phyloP scores from a whole-genome alignment of 2,113 vertebrate species.

The Orthonyx spaldingii region DNA sequence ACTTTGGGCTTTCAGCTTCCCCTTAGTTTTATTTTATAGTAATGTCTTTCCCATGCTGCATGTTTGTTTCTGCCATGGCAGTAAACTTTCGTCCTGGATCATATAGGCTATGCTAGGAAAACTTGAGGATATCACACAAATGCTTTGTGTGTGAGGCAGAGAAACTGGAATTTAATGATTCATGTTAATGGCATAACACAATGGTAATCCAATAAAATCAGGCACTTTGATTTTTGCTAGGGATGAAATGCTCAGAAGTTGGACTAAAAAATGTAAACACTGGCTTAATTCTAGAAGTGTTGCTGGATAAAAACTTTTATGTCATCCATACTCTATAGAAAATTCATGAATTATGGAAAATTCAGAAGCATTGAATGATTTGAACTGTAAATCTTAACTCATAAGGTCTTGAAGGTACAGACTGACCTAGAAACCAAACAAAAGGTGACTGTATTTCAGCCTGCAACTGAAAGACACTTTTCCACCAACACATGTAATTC shows the following conservation, averaged over 20 bases:
- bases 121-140: neutral
- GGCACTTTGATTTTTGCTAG: neutral
- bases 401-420: neutral
- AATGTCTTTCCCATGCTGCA: neutral
- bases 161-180: conserved; percentile 5
- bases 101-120: neutral
- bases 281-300: neutral
- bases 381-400: neutral
- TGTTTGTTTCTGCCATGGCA: neutral
- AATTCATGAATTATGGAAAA: neutral
- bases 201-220: conserved; percentile 4
- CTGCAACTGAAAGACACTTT: neutral
- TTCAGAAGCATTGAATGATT: neutral
- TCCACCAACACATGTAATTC: neutral
- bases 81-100: neutral
- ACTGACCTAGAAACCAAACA: neutral
- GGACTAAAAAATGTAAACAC: neutral
- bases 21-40: neutral
- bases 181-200: neutral
- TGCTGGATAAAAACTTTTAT: neutral
- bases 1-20: neutral
- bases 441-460: neutral
- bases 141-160: neutral
- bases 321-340: neutral
- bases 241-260: neutral